Evolutionary conservation across 2,113 vertebrate species (phyloP).

Genomic region (Pungitius pungitius): DNA sequence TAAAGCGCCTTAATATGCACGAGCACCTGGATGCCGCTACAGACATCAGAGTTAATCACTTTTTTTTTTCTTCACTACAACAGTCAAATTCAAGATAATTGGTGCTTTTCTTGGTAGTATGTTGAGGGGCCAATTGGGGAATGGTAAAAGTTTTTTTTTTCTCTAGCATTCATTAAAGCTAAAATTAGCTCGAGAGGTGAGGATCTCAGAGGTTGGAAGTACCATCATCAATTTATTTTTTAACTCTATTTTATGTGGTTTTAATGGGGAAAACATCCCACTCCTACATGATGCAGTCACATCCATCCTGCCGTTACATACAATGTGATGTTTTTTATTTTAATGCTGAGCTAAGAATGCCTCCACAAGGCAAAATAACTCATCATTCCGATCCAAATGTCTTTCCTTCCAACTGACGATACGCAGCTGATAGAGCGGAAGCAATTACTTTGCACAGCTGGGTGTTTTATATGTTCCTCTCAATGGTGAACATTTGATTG

Average conservation of each 20-base stretch:
- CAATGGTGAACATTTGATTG: conserved; percentile 67
- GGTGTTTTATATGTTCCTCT: conserved; percentile 69
- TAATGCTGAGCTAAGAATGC: not conserved
- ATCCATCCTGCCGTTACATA: no score
- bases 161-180: not conserved
- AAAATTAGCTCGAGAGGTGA: not conserved
- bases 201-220: not conserved
- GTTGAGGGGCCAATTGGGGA: conserved; percentile 5
- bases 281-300: not conserved
- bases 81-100: conserved; percentile 31
- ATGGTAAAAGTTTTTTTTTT: not conserved
- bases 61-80: conserved; percentile 52
- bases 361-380: conserved; percentile 25
- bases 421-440: conserved; percentile 64
- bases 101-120: conserved; percentile 25
- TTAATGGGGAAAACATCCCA: no score
- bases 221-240: not conserved
- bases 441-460: conserved; percentile 77
- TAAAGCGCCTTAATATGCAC: conserved; percentile 59
- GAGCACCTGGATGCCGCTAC: conserved; percentile 63
- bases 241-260: not conserved
- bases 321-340: conserved; percentile 3
- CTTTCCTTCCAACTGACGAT: conserved; percentile 49
- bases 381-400: conserved; percentile 30
- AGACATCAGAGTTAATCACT: conserved; percentile 60